A percentile compares a stretch with the other conserved stretches of the same genome.
Conservation (phyloP, 2,113 vertebrate genomes). For the Barnardius zonarius region DNA sequence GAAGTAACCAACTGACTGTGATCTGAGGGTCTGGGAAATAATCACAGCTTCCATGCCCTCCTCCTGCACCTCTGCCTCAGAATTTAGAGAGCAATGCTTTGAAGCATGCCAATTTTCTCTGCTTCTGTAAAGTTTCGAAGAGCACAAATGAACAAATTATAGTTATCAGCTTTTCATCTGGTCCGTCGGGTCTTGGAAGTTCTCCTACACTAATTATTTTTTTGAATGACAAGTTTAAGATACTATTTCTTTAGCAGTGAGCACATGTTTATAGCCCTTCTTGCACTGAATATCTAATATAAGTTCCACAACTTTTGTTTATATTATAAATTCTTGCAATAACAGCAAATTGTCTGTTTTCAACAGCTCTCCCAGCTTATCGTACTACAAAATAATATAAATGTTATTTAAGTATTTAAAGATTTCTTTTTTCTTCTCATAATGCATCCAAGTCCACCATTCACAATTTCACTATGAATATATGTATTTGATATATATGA, state of each 20-base stretch:
- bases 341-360: not conserved
- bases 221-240: not conserved
- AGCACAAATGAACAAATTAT: not conserved
- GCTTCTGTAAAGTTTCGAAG: not conserved
- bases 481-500: not conserved
- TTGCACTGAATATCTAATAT: not conserved
- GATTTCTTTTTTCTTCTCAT: not conserved
- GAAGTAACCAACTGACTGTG: not conserved
- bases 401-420: not conserved
- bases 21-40: not conserved
- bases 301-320: not conserved
- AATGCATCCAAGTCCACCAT: not conserved
- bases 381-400: not conserved
- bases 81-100: not conserved
- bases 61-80: not conserved
- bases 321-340: not conserved
- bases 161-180: not conserved
- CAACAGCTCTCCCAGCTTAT: not conserved
- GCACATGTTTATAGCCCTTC: not conserved
- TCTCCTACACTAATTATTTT: not conserved
- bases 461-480: not conserved
- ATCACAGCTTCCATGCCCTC: not conserved
- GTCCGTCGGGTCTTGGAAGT: not conserved
- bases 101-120: not conserved
- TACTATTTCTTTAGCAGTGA: not conserved